Evolutionary conservation across 2,113 vertebrate genomes (phyloP).

Genomic region (Seriola quinqueradiata): DNA sequence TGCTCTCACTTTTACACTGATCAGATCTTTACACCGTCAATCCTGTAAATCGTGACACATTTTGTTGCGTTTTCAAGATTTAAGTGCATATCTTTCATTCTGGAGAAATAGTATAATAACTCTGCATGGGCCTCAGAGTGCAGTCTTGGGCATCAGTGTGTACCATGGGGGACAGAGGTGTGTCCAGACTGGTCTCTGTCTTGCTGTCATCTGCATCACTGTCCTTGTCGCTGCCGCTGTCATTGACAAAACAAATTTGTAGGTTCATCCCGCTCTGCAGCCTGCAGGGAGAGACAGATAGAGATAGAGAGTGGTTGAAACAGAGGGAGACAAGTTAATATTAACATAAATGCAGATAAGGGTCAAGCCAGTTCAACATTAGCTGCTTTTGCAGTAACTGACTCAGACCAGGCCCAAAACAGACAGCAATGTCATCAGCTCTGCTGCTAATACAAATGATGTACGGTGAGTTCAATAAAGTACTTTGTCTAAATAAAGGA

Average conservation of each 20-base stretch:
- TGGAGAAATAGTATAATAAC: not conserved
- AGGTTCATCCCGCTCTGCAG: slow-evolving; percentile 99
- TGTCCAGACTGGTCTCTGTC: slow-evolving; percentile 98
- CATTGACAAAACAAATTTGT: slow-evolving; percentile 98
- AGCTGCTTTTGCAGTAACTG: slow-evolving; percentile 10
- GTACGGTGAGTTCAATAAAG: slow-evolving; percentile 4
- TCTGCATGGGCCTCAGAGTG: not conserved
- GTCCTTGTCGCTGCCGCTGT: slow-evolving; percentile 98
- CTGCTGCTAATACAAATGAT: slow-evolving; percentile 11
- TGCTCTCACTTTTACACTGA: not conserved
- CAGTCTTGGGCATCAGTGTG: not conserved
- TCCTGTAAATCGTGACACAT: not conserved
- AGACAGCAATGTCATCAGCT: slow-evolving; percentile 17
- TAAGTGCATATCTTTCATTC: not conserved
- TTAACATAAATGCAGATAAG: slow-evolving; percentile 21
- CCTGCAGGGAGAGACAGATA: slow-evolving; percentile 74
- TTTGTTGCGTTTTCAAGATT: not conserved
- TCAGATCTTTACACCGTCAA: not conserved
- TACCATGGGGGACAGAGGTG: slow-evolving; percentile 96
- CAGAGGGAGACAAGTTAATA: slow-evolving; percentile 5
- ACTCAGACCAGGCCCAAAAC: slow-evolving; percentile 23
- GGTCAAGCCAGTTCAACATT: slow-evolving; percentile 20
- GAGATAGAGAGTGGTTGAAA: not conserved
- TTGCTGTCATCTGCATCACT: slow-evolving; percentile 98
- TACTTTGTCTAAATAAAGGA: not conserved